phyloP scores from a whole-genome alignment of 2,888 invertebrate genomes.

The Lumbricus terrestris region DNA sequence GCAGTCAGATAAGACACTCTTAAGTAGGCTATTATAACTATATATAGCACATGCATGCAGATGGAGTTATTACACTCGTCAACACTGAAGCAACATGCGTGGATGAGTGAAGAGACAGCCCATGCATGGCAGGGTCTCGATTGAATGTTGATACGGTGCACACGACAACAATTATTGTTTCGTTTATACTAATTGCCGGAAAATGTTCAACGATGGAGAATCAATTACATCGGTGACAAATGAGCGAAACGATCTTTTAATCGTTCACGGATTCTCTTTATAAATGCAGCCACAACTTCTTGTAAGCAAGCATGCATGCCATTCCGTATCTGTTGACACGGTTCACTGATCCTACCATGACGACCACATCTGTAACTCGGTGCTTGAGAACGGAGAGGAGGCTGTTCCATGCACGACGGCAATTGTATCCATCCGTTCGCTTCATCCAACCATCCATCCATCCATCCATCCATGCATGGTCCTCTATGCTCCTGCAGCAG shows the following conservation, averaged over 20 bases:
- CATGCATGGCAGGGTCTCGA: not conserved
- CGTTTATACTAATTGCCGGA: not conserved
- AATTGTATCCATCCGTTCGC: too few relatives aligned
- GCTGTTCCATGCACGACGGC: not conserved
- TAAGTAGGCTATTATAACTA: too few relatives aligned
- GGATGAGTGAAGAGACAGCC: not conserved
- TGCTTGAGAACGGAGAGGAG: slow-evolving; percentile 3
- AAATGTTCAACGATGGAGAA: not conserved
- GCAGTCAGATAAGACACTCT: too few relatives aligned
- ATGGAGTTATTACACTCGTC: not conserved
- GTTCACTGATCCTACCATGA: not conserved
- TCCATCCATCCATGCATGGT: not conserved
- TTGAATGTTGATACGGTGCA: slow-evolving; percentile 3
- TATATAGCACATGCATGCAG: not conserved
- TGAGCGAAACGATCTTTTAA: not conserved
- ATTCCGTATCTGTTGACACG: not conserved
- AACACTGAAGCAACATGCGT: not conserved
- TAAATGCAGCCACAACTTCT: not conserved
- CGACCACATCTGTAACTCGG: not conserved
- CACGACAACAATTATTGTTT: not conserved
- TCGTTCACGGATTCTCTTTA: not conserved
- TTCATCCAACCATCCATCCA: too few relatives aligned
- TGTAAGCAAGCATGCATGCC: not conserved
- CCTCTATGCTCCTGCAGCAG: not conserved
- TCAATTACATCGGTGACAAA: not conserved